Conservation (phyloP, 1,140 invertebrate species). For the Drosophila murphyi region DNA sequence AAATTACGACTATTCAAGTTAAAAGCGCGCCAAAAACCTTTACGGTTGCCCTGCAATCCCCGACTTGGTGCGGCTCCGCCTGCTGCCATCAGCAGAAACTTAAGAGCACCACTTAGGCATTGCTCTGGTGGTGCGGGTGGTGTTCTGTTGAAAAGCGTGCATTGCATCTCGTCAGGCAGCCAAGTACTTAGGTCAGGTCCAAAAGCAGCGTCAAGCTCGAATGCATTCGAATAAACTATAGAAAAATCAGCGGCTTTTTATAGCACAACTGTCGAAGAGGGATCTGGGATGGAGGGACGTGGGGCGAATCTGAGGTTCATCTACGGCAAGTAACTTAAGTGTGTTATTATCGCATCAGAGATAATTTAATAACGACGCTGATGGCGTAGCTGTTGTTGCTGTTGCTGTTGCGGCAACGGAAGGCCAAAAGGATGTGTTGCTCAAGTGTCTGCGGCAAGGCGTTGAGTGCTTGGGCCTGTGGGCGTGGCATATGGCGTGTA, state of each 20-base stretch:
- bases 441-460: slow-evolving; percentile 71
- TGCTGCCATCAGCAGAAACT: slow-evolving; percentile 77
- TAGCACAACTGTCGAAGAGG: slow-evolving; percentile 33
- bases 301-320: neutral
- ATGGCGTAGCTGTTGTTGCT: slow-evolving; percentile 33
- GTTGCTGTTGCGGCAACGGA: slow-evolving; percentile 26
- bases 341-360: slow-evolving; percentile 81
- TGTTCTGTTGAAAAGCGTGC: slow-evolving; percentile 45
- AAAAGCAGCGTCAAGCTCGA: slow-evolving; percentile 66
- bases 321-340: slow-evolving; percentile 63
- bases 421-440: slow-evolving; percentile 77
- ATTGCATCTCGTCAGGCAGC: slow-evolving; percentile 27
- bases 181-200: slow-evolving; percentile 69
- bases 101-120: slow-evolving; percentile 70
- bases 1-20: slow-evolving; percentile 58
- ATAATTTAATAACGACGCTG: slow-evolving; percentile 78
- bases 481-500: slow-evolving; percentile 30
- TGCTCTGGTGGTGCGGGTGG: neutral
- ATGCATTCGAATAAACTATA: slow-evolving; percentile 81
- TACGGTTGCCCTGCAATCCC: slow-evolving; percentile 26
- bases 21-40: slow-evolving; percentile 68
- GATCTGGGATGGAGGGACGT: too few relatives aligned
- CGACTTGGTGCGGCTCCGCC: slow-evolving; percentile 3
- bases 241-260: slow-evolving; percentile 80
- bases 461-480: slow-evolving; percentile 57